phyloP scores from a whole-genome alignment of 2,113 vertebrate genomes.

The Hemichromis elongatus region DNA sequence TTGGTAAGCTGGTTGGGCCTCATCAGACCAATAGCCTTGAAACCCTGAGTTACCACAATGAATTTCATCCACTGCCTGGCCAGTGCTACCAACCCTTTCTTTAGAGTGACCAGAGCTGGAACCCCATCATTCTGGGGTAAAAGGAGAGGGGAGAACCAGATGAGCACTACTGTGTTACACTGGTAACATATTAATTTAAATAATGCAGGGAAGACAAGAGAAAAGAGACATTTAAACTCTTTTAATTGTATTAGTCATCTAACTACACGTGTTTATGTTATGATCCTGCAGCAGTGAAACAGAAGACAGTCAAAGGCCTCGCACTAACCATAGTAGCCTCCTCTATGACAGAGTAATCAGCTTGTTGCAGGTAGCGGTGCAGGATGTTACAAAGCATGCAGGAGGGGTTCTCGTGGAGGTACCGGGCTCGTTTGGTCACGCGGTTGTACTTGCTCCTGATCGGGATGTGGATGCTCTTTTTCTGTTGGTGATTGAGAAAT shows the following conservation, averaged over 20 bases:
- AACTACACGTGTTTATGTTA: not conserved
- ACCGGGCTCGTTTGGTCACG: slow-evolving; percentile 90
- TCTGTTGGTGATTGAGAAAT: slow-evolving; percentile 68
- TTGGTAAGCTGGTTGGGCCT: slow-evolving; percentile 83
- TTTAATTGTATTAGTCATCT: not conserved
- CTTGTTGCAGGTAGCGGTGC: slow-evolving; percentile 94
- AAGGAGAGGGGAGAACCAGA: not conserved
- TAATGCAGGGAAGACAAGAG: not conserved
- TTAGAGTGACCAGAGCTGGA: slow-evolving; percentile 93
- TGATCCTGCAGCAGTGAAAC: not conserved
- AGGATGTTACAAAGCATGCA: slow-evolving; percentile 95
- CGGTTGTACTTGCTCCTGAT: slow-evolving; percentile 96
- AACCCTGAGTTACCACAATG: slow-evolving; percentile 95
- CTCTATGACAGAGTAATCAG: slow-evolving; percentile 91
- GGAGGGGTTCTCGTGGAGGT: slow-evolving; percentile 95
- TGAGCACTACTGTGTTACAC: not conserved
- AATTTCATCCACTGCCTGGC: slow-evolving; percentile 99
- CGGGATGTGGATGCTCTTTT: slow-evolving; percentile 95
- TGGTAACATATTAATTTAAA: not conserved
- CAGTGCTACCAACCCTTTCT: slow-evolving; percentile 94
- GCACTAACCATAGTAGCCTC: slow-evolving; percentile 91
- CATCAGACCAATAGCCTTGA: slow-evolving; percentile 91
- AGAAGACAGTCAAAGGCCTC: not conserved
- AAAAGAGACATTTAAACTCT: not conserved
- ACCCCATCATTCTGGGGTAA: slow-evolving; percentile 86